These are phyloP conservation scores for Gymnocypris eckloni DNA, from an alignment of 2,797 vertebrate genomes.

Conservation along the genomic window DNA sequence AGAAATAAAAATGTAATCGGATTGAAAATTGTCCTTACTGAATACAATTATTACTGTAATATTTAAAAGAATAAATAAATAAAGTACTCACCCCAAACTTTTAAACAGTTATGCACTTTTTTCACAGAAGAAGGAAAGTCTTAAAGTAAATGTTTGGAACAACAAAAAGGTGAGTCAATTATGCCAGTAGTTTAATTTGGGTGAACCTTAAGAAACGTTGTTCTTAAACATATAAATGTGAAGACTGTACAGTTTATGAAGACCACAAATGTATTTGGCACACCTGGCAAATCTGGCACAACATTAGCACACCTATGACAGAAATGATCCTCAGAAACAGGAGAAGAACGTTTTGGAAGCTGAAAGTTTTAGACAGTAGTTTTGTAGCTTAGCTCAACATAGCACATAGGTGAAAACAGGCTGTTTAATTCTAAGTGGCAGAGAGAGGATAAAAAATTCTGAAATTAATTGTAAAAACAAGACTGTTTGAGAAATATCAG, in stretches of 20 bases:
- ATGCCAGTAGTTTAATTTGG: background rate
- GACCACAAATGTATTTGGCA: background rate
- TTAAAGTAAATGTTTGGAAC: too few species aligned
- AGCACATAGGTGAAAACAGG: background rate
- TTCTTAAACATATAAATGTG: background rate
- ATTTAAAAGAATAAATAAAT: background rate
- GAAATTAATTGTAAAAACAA: background rate
- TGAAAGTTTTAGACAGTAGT: background rate
- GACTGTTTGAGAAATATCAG: constrained; percentile 17
- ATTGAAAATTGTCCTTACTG: background rate
- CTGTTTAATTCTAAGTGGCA: background rate
- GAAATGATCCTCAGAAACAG: background rate
- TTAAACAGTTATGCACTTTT: background rate
- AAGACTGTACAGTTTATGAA: background rate
- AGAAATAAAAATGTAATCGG: background rate
- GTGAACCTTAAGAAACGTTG: background rate
- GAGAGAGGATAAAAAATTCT: background rate
- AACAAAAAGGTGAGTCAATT: background rate
- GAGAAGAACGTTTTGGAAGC: background rate
- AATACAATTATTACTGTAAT: background rate
- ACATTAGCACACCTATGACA: background rate
- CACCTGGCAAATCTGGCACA: background rate
- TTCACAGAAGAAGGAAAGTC: background rate
- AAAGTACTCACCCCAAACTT: background rate
- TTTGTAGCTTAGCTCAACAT: background rate